These are phyloP conservation scores for Nanorana parkeri DNA, from an alignment of 2,113 vertebrate genomes.

Conservation along the genomic window DNA sequence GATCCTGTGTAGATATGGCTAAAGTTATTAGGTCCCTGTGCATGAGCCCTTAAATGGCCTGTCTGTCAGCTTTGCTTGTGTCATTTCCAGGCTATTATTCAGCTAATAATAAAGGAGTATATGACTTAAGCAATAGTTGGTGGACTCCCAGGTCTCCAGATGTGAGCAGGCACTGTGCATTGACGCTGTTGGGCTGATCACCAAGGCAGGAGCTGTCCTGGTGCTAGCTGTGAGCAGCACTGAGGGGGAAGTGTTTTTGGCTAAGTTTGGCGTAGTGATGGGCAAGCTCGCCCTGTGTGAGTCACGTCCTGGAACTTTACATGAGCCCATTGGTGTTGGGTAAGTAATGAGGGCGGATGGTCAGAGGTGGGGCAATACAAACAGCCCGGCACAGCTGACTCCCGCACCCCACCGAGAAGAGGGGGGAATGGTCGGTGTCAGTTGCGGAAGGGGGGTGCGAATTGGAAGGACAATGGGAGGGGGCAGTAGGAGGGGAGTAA, in stretches of 20 bases:
- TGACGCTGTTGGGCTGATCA: not conserved
- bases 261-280: not conserved
- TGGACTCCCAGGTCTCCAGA: too few species aligned
- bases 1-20: too few species aligned
- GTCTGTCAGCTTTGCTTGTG: too few species aligned
- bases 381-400: not conserved
- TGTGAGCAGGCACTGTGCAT: too few species aligned
- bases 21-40: too few species aligned
- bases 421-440: conserved; percentile 12
- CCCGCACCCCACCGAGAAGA: not conserved
- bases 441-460: conserved; percentile 10
- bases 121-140: too few species aligned
- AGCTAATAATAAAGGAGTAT: too few species aligned
- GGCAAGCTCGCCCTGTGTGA: not conserved
- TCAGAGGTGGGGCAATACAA: not conserved
- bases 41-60: too few species aligned
- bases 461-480: conserved; percentile 53
- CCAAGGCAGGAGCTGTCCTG: conserved; percentile 40
- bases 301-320: not conserved
- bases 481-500: conserved; percentile 46
- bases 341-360: not conserved
- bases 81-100: too few species aligned
- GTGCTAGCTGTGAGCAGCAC: conserved; percentile 6
- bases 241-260: not conserved
- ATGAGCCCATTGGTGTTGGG: not conserved